Conservation (phyloP, 2,113 vertebrate genomes). For the Semnornis frantzii region DNA sequence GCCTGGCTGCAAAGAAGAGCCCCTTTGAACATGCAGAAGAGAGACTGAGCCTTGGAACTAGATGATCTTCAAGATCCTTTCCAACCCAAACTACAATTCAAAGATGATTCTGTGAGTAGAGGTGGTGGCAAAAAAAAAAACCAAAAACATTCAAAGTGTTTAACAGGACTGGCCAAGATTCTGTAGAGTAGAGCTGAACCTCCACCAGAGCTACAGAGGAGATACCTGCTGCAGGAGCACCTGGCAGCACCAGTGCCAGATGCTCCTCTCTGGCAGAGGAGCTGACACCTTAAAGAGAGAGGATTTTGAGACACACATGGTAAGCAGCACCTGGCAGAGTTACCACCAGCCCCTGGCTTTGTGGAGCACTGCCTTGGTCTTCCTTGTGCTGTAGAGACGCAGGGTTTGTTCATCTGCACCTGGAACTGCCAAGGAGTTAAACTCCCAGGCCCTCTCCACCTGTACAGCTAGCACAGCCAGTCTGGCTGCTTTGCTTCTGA, state of each 20-base stretch:
- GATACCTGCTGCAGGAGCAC: background rate
- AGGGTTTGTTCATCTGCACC: background rate
- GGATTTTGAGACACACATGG: background rate
- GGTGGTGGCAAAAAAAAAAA: background rate
- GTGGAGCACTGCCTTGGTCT: background rate
- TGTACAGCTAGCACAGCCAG: background rate
- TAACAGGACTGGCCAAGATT: background rate
- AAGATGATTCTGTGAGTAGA: background rate
- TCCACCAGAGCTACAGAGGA: background rate
- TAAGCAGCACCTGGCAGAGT: background rate
- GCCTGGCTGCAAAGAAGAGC: background rate
- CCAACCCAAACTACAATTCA: too few species aligned
- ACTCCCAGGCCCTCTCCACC: background rate
- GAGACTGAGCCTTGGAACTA: background rate
- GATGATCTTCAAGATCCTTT: too few species aligned
- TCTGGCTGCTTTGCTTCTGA: background rate
- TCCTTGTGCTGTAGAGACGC: background rate
- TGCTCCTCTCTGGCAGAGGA: background rate
- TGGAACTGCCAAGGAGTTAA: background rate
- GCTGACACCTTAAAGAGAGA: background rate
- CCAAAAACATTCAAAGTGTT: background rate
- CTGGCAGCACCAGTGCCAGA: background rate
- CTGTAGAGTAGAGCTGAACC: background rate
- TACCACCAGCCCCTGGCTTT: background rate
- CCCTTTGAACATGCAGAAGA: background rate